Conservation (phyloP, 2,888 invertebrate genomes). For the Lithophane semibrunnea region DNA sequence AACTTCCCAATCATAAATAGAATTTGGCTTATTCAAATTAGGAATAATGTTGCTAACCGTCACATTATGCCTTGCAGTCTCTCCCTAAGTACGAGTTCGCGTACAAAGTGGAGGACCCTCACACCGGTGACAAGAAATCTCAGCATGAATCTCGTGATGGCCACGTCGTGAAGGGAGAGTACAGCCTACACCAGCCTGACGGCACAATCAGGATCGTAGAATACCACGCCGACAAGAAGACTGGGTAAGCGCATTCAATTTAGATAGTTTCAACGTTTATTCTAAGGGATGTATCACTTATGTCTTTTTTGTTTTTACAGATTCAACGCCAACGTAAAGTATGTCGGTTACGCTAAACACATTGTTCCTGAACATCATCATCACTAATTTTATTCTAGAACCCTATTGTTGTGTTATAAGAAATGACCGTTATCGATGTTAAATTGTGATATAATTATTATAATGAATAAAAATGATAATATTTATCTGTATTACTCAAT, state of each 20-base stretch:
- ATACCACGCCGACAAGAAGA: constrained; percentile 60
- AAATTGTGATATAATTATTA: constrained; percentile 10
- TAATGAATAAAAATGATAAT: not conserved
- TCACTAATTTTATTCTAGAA: constrained; percentile 27
- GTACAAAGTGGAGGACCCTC: constrained; percentile 31
- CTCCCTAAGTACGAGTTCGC: constrained; percentile 55
- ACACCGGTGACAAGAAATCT: constrained; percentile 33
- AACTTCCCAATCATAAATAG: not conserved
- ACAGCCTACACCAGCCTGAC: constrained; percentile 23
- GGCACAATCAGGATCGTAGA: constrained; percentile 9
- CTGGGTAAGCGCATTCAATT: constrained; percentile 49
- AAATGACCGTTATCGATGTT: not conserved
- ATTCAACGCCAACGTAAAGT: constrained; percentile 78
- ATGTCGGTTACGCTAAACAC: constrained; percentile 64
- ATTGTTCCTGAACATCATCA: constrained; percentile 64
- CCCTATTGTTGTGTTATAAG: not conserved
- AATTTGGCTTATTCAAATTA: not conserved
- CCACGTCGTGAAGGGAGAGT: constrained; percentile 18
- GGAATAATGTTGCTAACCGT: fast-evolving
- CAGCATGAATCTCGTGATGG: constrained; percentile 31
- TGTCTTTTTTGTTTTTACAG: constrained; percentile 8
- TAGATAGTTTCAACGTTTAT: no score
- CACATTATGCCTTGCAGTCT: constrained; percentile 73
- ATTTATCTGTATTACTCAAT: not conserved
- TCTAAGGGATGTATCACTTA: no score